Percentiles rank a stretch among this genome's conserved stretches.
Conservation (phyloP, 1,140 invertebrate genomes). For the Drosophila elegans region DNA sequence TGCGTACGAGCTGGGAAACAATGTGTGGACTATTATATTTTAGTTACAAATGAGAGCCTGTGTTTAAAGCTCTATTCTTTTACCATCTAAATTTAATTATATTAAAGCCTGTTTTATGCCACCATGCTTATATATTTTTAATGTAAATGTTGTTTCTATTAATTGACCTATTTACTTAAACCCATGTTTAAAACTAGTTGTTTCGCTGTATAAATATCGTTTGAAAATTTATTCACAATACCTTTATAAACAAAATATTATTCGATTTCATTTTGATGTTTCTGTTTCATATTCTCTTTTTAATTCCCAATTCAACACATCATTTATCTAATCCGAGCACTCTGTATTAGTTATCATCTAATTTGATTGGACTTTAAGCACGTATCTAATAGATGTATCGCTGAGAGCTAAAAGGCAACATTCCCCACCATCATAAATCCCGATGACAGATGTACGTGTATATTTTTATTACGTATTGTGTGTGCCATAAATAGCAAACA, state of each 20-base stretch:
- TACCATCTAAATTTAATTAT: too few relatives aligned
- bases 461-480: slow-evolving; percentile 34
- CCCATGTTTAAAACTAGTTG: too few relatives aligned
- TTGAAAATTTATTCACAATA: too few relatives aligned
- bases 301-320: slow-evolving; percentile 1
- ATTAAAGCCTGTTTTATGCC: too few relatives aligned
- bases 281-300: background rate
- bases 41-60: background rate
- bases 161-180: too few relatives aligned
- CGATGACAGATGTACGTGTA: slow-evolving; percentile 15
- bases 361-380: slow-evolving; percentile 26
- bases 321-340: slow-evolving; percentile 22
- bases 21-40: background rate
- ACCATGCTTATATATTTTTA: too few relatives aligned
- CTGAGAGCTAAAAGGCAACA: slow-evolving; percentile 14
- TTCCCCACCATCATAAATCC: slow-evolving; percentile 35
- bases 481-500: slow-evolving; percentile 45
- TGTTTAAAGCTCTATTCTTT: too few relatives aligned
- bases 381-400: slow-evolving; percentile 17
- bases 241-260: too few relatives aligned
- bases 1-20: background rate
- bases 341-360: slow-evolving; percentile 13
- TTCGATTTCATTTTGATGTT: too few relatives aligned
- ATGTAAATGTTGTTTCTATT: too few relatives aligned
- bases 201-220: too few relatives aligned